These are phyloP conservation scores for Eolophus roseicapilla DNA, from an alignment of 2,113 vertebrate genomes.

Conservation along the genomic window DNA sequence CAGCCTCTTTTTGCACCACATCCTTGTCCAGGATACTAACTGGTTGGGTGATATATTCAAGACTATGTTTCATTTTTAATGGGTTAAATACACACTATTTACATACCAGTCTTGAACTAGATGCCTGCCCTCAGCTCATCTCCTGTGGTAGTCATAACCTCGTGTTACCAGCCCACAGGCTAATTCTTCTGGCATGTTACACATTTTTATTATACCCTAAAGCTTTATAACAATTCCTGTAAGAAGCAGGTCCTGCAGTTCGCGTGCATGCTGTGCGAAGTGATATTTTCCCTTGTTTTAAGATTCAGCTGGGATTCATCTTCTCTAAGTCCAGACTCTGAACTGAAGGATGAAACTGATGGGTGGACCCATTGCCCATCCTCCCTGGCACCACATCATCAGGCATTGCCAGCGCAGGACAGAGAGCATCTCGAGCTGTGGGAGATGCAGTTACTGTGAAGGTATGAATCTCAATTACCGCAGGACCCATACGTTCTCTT, in stretches of 20 bases:
- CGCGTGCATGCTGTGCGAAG: fast-evolving
- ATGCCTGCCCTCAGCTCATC: neutral
- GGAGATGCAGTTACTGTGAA: neutral
- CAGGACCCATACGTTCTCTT: neutral
- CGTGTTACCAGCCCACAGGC: fast-evolving
- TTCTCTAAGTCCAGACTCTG: neutral
- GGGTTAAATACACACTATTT: neutral
- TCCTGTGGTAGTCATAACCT: neutral
- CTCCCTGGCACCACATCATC: neutral
- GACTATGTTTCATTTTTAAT: neutral
- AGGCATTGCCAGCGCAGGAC: no score
- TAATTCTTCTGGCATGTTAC: neutral
- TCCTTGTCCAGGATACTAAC: neutral
- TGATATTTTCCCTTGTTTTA: neutral
- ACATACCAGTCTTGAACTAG: neutral
- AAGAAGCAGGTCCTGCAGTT: neutral
- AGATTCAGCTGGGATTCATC: neutral
- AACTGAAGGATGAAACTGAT: neutral
- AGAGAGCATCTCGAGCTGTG: fast-evolving
- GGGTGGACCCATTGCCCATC: neutral
- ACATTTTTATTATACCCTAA: no score
- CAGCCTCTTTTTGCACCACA: neutral
- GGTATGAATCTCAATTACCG: neutral
- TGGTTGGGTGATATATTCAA: neutral
- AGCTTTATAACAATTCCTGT: neutral